Evolutionary conservation across 2,797 vertebrate species (phyloP).

Genomic region (Schizothorax lantsangensis): DNA sequence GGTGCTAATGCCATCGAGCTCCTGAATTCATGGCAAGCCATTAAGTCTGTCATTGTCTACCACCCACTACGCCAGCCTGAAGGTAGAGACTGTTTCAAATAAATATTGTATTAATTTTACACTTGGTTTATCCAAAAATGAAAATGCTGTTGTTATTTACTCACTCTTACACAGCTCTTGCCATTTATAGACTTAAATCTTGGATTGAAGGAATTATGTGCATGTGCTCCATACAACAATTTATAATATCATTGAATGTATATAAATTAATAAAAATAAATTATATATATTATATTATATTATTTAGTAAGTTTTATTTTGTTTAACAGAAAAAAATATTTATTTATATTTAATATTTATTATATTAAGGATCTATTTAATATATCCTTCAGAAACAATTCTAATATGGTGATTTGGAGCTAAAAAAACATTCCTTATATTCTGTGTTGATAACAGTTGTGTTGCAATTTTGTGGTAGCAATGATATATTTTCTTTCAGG

Average conservation of each 20-base stretch:
- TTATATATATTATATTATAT: neutral
- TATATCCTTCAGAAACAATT: neutral
- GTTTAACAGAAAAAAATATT: neutral
- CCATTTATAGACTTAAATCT: neutral
- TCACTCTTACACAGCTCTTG: constrained; percentile 20
- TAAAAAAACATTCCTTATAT: neutral
- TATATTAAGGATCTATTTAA: neutral
- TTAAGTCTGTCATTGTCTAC: constrained; percentile 97
- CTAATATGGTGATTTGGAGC: neutral
- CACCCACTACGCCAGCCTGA: constrained; percentile 96
- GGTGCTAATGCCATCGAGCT: constrained; percentile 88
- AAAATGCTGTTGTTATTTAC: constrained; percentile 13
- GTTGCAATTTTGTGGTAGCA: neutral
- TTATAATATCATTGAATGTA: neutral
- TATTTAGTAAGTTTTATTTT: neutral
- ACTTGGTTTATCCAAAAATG: neutral
- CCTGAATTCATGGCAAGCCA: constrained; percentile 97
- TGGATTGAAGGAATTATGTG: neutral
- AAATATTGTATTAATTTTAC: neutral
- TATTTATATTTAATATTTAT: neutral
- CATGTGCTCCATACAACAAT: neutral
- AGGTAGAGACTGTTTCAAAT: constrained; percentile 78
- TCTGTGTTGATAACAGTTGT: neutral
- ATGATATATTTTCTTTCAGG: neutral
- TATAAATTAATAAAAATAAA: neutral